These are phyloP conservation scores for Phylloscopus collybita DNA, from an alignment of 2,797 vertebrate species.

Conservation along the genomic window DNA sequence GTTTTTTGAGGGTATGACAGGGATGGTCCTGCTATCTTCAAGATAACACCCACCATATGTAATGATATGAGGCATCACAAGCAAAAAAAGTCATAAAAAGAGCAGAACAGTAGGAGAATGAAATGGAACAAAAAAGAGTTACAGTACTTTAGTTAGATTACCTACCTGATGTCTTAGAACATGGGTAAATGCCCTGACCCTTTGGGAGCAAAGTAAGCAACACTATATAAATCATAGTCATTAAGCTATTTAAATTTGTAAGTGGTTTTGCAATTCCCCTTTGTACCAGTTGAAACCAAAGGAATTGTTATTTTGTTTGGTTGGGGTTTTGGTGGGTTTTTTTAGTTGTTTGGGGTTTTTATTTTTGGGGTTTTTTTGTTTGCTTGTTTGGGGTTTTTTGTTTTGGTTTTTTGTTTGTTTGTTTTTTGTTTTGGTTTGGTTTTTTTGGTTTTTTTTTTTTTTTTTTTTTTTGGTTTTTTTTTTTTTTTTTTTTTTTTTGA, in stretches of 20 bases:
- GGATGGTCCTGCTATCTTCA: background rate
- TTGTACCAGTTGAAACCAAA: background rate
- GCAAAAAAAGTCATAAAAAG: background rate
- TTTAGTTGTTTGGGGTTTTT: too few species aligned
- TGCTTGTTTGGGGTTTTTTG: too few species aligned
- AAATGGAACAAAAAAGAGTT: background rate
- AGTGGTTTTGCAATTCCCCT: background rate
- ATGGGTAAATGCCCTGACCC: background rate
- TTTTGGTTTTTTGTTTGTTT: background rate
- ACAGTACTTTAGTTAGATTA: background rate
- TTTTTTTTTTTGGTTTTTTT: too few species aligned
- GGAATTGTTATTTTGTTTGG: background rate
- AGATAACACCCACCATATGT: too few species aligned
- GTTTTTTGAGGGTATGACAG: background rate
- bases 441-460: background rate
- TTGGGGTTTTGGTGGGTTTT: too few species aligned
- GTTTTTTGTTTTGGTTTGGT: background rate
- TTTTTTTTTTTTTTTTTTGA: background rate
- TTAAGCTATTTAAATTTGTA: background rate
- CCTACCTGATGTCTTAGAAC: background rate
- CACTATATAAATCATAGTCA: background rate
- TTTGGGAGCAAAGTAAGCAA: background rate
- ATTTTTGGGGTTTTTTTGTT: too few species aligned
- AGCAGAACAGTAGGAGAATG: background rate
- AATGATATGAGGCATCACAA: background rate